Evolutionary conservation across 2,113 vertebrate genomes (phyloP), one percentile per base, ranked within the genome.

Genomic region (Chaetura pelagica): DNA sequence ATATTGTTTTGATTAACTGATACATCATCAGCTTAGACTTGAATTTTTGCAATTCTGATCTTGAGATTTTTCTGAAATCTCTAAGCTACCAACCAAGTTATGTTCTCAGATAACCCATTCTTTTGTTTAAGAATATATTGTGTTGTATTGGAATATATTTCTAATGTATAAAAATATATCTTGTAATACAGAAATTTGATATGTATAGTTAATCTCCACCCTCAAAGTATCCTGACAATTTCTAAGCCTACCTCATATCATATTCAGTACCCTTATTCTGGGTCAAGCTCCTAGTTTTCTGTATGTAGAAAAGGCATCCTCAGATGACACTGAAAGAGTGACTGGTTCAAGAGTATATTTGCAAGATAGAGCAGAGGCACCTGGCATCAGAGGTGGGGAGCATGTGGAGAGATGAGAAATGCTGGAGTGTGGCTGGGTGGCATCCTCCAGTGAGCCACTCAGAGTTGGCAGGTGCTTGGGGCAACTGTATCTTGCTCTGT

Each of bases 381-480:
- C 86, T 95, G 95, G 64, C 52, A 3, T 63, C 64, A 89, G 86
- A 89, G 58, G 57, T 0, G 1, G 69, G 48, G 64, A 93, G 68
- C 91, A 89, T 94, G 95, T 89, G 89, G 86, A 93, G 29, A 46
- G 66, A 87, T 64, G 48, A 92, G 84, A 81, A 89, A 94, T 89
- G 79, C 69, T 96, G 76, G 86, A 95, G 61, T 78, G 89, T 81
- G 93, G 44, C 83, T 89, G 90, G 84, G 69, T 86, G 91, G 81
- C 73, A 96, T 95, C 89, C 64, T 94, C 86, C 86, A 90, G 61
- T 42, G 80, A 90, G 83, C 86, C 83, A 87, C 76, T 92, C 61
- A 14, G 73, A 97, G 87, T 84, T 97, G 95, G 94, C 93, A 75
- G 84, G 57, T 81, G 61, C 89, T 84, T 83, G 86, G 94, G 95